Conservation (phyloP, 2,797 vertebrate species). For the Hippopotamyrus pictus region DNA sequence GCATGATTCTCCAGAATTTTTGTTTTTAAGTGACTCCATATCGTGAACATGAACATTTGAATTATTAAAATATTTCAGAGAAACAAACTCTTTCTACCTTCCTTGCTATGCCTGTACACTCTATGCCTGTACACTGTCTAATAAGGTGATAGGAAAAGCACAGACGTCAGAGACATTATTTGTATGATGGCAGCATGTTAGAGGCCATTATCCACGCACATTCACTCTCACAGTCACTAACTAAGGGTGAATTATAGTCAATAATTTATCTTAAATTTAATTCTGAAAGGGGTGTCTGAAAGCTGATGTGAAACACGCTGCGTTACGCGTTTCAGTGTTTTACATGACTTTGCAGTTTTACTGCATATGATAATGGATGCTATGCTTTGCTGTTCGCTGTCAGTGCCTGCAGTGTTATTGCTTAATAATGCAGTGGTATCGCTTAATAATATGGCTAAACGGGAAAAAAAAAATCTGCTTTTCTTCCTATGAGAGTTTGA, state of each 20-base stretch:
- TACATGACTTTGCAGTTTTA: not conserved
- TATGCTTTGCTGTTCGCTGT: not conserved
- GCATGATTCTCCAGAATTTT: not conserved
- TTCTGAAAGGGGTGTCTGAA: not conserved
- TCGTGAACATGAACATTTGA: not conserved
- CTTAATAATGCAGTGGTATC: not conserved
- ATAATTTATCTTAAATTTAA: not conserved
- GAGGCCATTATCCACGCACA: not conserved
- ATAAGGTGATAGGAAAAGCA: not conserved
- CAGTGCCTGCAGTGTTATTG: not conserved
- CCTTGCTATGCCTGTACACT: not conserved
- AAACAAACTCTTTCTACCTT: not conserved
- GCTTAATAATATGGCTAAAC: not conserved
- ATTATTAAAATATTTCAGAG: not conserved
- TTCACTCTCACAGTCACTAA: not conserved
- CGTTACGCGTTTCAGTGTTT: not conserved
- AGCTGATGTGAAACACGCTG: not conserved
- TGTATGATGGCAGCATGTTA: not conserved
- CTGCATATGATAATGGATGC: not conserved
- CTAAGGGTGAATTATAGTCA: not conserved
- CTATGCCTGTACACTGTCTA: not conserved
- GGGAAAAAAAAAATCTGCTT: not conserved
- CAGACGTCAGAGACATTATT: not conserved
- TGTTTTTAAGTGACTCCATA: not conserved
- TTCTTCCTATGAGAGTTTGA: not conserved